Conservation (phyloP, 53 echinoderm and acorn worm species). For the Antedon mediterranea region DNA sequence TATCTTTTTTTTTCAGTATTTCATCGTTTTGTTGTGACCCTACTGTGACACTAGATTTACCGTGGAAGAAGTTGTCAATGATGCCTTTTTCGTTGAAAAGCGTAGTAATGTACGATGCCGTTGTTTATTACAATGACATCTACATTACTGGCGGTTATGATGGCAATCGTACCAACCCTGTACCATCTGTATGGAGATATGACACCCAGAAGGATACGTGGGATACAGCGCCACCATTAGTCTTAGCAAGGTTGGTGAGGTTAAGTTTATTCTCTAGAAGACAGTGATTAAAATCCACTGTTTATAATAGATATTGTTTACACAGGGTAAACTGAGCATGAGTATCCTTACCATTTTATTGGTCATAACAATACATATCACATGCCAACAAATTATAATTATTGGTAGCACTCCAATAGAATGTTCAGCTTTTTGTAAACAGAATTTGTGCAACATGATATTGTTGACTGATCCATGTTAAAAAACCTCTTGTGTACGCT, state of each 20-base stretch:
- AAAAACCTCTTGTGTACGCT: too few species aligned
- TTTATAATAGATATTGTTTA: too few species aligned
- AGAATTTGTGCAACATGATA: too few species aligned
- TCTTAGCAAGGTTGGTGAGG: constrained; percentile 21
- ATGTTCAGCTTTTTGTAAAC: too few species aligned
- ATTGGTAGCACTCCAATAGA: too few species aligned
- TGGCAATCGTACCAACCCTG: constrained; percentile 15
- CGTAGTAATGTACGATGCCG: constrained; percentile 60
- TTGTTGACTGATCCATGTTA: too few species aligned
- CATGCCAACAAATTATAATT: too few species aligned
- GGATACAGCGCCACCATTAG: constrained; percentile 12
- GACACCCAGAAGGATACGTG: constrained; percentile 29
- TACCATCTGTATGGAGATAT: constrained; percentile 36
- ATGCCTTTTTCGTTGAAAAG: constrained; percentile 38
- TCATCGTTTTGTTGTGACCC: constrained; percentile 17
- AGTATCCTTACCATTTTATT: too few species aligned
- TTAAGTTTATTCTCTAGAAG: neutral
- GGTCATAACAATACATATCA: too few species aligned
- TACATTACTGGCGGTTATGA: constrained; percentile 59
- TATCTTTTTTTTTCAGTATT: constrained; percentile 1
- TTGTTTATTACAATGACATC: constrained; percentile 36
- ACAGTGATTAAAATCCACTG: too few species aligned
- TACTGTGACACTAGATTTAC: neutral
- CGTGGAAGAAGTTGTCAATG: constrained; percentile 39
- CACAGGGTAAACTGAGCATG: too few species aligned